phyloP scores from a whole-genome alignment of 2,888 invertebrate species.

The Kuschelorhynchus macadamiae region DNA sequence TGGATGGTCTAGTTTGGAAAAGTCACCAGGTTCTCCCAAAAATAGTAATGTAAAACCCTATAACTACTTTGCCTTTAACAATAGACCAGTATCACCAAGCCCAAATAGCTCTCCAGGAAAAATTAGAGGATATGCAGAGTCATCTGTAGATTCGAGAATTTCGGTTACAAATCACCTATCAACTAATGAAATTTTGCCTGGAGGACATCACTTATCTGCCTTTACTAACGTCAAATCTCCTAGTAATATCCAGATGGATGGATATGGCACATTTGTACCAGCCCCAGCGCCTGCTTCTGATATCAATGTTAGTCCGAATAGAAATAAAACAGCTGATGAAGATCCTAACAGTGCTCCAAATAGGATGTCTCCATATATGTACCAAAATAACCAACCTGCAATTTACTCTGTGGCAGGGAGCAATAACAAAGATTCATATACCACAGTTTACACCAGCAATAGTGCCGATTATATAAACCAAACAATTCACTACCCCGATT shows the following conservation, averaged over 20 bases:
- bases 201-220: conserved; percentile 72
- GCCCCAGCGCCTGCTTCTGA: conserved; percentile 71
- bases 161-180: conserved; percentile 60
- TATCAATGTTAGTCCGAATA: conserved; percentile 70
- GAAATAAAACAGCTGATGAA: conserved; percentile 66
- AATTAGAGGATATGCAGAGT: conserved; percentile 69
- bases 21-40: conserved; percentile 87
- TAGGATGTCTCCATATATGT: conserved; percentile 24
- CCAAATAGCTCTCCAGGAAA: conserved; percentile 40
- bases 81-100: conserved; percentile 52
- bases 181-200: conserved; percentile 64
- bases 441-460: conserved; percentile 82
- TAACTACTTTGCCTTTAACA: conserved; percentile 47
- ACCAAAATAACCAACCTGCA: conserved; percentile 69
- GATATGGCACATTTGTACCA: conserved; percentile 71
- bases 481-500: conserved; percentile 78
- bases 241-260: conserved; percentile 68
- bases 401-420: conserved; percentile 83
- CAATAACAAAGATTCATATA: conserved; percentile 80
- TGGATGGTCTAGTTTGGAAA: conserved; percentile 88
- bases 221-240: conserved; percentile 73
- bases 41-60: conserved; percentile 63
- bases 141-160: conserved; percentile 71
- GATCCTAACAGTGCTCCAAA: conserved; percentile 58
- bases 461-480: conserved; percentile 75